Percentiles rank a stretch among this genome's conserved stretches.
These are phyloP conservation scores for Melipona quadrifasciata DNA, from an alignment of 1,140 invertebrate genomes.

Conservation along the genomic window DNA sequence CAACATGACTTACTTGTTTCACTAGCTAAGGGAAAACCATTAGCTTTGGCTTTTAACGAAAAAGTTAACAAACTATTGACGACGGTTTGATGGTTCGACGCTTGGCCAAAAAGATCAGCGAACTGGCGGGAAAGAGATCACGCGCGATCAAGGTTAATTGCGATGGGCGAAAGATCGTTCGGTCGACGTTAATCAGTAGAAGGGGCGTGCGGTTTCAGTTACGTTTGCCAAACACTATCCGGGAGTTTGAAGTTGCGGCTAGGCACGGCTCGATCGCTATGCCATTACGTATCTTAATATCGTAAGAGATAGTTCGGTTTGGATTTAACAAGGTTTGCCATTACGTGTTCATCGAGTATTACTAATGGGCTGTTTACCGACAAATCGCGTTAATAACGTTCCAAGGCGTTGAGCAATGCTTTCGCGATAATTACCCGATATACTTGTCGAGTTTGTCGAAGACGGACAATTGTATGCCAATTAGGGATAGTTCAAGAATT, in stretches of 20 bases:
- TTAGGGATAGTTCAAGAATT: too few relatives aligned
- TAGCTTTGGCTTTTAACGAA: too few relatives aligned
- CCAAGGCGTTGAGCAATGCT: neutral
- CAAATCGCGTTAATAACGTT: neutral
- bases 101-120: too few relatives aligned
- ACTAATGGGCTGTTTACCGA: neutral
- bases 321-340: neutral
- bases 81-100: too few relatives aligned
- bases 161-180: neutral
- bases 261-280: neutral
- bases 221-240: neutral
- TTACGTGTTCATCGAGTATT: neutral
- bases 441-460: neutral
- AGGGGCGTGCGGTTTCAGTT: neutral
- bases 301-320: neutral
- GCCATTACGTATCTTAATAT: slow-evolving; percentile 11
- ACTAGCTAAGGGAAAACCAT: too few relatives aligned
- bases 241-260: neutral
- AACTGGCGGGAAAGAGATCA: neutral
- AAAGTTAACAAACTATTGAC: too few relatives aligned
- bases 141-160: neutral
- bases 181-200: neutral
- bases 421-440: neutral
- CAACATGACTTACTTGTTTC: too few relatives aligned
- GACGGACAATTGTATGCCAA: neutral